Percentiles rank a stretch among this genome's conserved stretches.
Conservation (phyloP, 2,797 vertebrate species). For the Enteromius unitaeniatus region DNA sequence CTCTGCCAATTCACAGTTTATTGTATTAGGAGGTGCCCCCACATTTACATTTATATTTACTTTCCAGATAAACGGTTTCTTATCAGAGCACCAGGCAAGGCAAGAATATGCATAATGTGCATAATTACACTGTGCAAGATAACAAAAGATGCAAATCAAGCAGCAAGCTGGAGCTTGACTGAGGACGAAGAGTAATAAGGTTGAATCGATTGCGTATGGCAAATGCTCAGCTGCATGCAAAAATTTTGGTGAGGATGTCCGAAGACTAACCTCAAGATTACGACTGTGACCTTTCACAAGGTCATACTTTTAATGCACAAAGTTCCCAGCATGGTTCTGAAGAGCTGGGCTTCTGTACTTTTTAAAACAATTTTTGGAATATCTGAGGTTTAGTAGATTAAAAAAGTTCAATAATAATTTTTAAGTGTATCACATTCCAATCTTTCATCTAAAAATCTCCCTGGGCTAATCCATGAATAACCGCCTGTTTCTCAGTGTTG, state of each 20-base stretch:
- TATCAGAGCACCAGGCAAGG: conserved; percentile 29
- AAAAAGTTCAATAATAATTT: neutral
- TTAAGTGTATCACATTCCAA: neutral
- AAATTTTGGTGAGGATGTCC: too few relatives aligned
- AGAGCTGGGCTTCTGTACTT: neutral
- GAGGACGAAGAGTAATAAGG: neutral
- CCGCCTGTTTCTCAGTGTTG: neutral
- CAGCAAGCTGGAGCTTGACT: neutral
- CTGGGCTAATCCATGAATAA: neutral
- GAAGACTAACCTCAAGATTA: neutral
- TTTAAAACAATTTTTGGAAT: neutral
- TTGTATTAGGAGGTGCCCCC: neutral
- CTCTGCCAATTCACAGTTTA: neutral
- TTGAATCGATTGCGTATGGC: neutral
- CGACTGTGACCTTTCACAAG: neutral
- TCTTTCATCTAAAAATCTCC: neutral
- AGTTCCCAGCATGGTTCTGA: neutral
- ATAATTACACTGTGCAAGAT: conserved; percentile 22
- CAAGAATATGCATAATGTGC: conserved; percentile 36
- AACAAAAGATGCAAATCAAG: conserved; percentile 36
- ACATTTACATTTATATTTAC: conserved; percentile 46
- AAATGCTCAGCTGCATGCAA: neutral
- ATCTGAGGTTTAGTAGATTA: neutral
- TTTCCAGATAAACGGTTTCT: conserved; percentile 31
- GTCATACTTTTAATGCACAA: neutral